Percentiles rank a stretch among this genome's conserved stretches.
Evolutionary conservation across 2,797 vertebrate genomes (phyloP).

Genomic region (Botia kubotai): DNA sequence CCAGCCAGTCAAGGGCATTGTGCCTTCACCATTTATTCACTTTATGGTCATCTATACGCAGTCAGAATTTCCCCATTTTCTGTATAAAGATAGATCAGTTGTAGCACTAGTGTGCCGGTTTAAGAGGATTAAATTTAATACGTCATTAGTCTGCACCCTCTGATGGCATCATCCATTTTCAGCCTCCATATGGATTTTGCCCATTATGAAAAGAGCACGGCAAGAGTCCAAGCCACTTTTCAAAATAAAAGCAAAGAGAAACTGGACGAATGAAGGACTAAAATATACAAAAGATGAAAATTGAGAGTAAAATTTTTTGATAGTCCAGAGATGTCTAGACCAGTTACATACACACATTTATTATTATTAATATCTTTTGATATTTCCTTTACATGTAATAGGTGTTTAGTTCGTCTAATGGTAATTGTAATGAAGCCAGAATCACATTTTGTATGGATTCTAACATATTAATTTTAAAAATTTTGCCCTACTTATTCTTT

Average conservation of each 20-base stretch:
- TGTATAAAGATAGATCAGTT: constrained; percentile 12
- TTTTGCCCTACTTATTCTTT: no score
- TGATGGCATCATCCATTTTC: constrained; percentile 7
- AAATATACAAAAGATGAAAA: background rate
- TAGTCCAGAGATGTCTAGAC: constrained; percentile 6
- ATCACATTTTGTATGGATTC: no score
- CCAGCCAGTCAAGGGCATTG: constrained; percentile 3
- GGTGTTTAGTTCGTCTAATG: no score
- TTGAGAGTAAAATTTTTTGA: constrained; percentile 5
- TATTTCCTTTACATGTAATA: background rate
- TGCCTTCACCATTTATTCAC: background rate
- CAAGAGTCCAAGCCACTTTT: constrained; percentile 2
- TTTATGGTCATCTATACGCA: background rate
- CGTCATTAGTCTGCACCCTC: background rate
- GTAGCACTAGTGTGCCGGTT: background rate
- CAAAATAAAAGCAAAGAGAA: constrained; percentile 8
- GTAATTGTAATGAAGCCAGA: no score
- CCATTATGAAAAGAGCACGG: background rate
- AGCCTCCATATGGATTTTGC: constrained; percentile 13
- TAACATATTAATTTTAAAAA: no score
- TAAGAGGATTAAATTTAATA: constrained; percentile 30
- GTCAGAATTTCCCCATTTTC: background rate
- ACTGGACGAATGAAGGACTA: background rate
- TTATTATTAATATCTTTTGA: background rate
- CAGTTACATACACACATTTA: background rate